Percentiles rank a stretch among this genome's conserved stretches.
These are phyloP conservation scores for Muscina levida DNA, from an alignment of 2,888 invertebrate species.

Conservation along the genomic window DNA sequence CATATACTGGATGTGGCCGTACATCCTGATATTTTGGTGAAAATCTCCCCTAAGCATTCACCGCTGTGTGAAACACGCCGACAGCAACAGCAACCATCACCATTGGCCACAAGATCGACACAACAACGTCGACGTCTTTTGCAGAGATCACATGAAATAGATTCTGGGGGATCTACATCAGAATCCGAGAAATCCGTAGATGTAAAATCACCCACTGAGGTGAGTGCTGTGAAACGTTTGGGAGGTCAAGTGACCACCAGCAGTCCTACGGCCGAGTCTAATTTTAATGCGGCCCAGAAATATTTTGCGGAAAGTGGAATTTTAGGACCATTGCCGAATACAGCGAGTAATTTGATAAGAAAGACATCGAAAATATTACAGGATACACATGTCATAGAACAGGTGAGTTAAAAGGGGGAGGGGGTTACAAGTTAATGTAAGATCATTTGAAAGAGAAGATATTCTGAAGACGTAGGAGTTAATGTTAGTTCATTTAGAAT, in stretches of 20 bases:
- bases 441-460: too few relatives aligned
- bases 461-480: too few relatives aligned
- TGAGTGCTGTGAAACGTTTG: slow-evolving; percentile 32
- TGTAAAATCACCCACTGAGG: slow-evolving; percentile 34
- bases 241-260: neutral
- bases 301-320: slow-evolving; percentile 75
- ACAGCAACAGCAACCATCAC: slow-evolving; percentile 35
- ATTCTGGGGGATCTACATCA: slow-evolving; percentile 70
- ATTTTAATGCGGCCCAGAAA: slow-evolving; percentile 72
- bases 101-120: slow-evolving; percentile 62
- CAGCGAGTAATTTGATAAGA: slow-evolving; percentile 68
- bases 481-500: too few relatives aligned
- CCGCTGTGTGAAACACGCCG: slow-evolving; percentile 59
- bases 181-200: slow-evolving; percentile 69
- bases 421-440: too few relatives aligned
- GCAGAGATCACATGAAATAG: slow-evolving; percentile 71
- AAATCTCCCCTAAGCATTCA: slow-evolving; percentile 71
- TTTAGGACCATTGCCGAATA: slow-evolving; percentile 70
- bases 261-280: slow-evolving; percentile 59
- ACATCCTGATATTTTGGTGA: slow-evolving; percentile 75
- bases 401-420: slow-evolving; percentile 66
- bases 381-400: slow-evolving; percentile 72
- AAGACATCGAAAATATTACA: slow-evolving; percentile 74
- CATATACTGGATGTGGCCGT: slow-evolving; percentile 73
- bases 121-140: slow-evolving; percentile 70